phyloP scores from a whole-genome alignment of 2,113 vertebrate species.

The Seriola dumerili region DNA sequence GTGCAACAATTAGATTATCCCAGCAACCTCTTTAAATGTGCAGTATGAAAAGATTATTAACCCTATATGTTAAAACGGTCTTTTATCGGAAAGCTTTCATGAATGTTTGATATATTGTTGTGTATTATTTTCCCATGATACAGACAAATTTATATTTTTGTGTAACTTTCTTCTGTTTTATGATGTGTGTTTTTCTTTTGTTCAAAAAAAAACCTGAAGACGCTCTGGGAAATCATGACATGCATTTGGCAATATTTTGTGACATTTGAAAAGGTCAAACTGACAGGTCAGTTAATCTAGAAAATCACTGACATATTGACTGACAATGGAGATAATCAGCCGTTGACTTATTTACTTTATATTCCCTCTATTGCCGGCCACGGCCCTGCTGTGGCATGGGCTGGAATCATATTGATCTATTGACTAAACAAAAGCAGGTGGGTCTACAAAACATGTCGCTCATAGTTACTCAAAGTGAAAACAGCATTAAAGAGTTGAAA shows the following conservation, averaged over 20 bases:
- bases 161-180: background rate
- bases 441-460: background rate
- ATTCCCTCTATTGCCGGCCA: background rate
- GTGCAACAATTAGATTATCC: no score
- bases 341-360: background rate
- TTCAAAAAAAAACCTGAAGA: background rate
- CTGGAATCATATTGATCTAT: background rate
- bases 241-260: background rate
- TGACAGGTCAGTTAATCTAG: background rate
- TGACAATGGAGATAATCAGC: no score
- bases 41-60: background rate
- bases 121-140: no score
- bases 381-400: background rate
- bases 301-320: no score
- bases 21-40: background rate
- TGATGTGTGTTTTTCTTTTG: background rate
- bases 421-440: background rate
- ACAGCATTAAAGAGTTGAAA: no score
- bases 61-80: no score
- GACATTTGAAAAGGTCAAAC: background rate
- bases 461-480: no score
- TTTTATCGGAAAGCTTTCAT: no score
- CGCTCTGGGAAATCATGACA: background rate
- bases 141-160: no score
- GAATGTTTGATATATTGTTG: no score